Evolutionary conservation across 2,113 vertebrate species (phyloP), one percentile per base, ranked within the genome.

Genomic region (Pelodiscus sinensis): DNA sequence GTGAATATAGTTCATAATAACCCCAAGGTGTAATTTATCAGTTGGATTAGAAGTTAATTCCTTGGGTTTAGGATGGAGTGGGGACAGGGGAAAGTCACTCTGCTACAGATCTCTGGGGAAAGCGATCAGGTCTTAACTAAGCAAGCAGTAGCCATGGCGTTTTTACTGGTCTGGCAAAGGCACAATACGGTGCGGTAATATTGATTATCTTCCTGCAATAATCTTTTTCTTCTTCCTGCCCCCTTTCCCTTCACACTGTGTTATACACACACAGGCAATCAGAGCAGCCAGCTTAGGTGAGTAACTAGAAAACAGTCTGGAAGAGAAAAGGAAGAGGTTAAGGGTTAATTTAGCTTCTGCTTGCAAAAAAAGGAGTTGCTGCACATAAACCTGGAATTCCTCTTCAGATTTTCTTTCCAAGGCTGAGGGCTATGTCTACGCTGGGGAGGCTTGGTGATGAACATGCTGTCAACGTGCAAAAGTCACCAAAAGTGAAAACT

Each of bases 101-200:
- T 96, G 96, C 84, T 98, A 97, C 96, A 98, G 97, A 92, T 94
- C 95, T 95, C 93, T 89, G 79, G 92, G 62, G 97, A 96, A 97
- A 98, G 92, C 94, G 97, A 97, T 98, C 96, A 91, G 89, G 91
- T 89, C 62, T 27, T 77, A 3, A 94, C 79, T 91, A 8, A 96
- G 86, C 85, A 71, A 88, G 84, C 88, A 92, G 58, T 31, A 92
- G 85, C 44, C 44, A 44, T 27, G 84, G 94, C 90, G 94, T 97
- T 84, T 92, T 93, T 94, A 89, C 90, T 91, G 94, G 94, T 83
- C 93, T 0, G 19, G 89, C 95, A 82, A 91, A 16, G 2, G 31
- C 31, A n/a, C 16, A 68, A n/a, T 68, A 91, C 73, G 94, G 73
- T 84, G 83, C 94, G 94, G 95, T 96, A 95, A 82, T 94, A 96